Evolutionary conservation across 2,888 invertebrate species (phyloP).

Genomic region (Cecidostiba fungosa): DNA sequence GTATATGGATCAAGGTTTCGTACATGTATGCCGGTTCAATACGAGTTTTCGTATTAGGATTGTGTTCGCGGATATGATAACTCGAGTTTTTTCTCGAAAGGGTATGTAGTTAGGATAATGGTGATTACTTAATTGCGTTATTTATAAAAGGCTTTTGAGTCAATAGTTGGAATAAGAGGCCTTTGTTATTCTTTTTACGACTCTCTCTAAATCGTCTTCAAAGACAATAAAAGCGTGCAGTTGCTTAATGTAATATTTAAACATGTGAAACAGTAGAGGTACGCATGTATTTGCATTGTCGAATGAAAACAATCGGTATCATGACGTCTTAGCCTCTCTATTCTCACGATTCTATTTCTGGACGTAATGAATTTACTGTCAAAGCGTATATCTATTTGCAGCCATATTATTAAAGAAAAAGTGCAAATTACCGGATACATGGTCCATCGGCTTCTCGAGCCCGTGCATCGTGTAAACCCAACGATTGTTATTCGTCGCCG

Average conservation of each 20-base stretch:
- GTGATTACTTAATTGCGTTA: background rate
- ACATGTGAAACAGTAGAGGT: background rate
- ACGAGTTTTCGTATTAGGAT: background rate
- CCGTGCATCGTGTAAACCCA: constrained; percentile 74
- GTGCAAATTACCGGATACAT: constrained; percentile 70
- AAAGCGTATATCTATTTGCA: too few species aligned
- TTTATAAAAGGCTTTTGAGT: background rate
- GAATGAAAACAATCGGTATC: background rate
- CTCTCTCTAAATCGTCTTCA: background rate
- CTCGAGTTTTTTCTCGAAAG: background rate
- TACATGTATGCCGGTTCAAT: background rate
- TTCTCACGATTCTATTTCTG: too few species aligned
- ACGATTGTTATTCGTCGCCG: constrained; percentile 71
- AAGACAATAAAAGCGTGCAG: background rate
- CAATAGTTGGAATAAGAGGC: background rate
- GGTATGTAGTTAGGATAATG: background rate
- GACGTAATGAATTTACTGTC: too few species aligned
- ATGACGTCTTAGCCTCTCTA: too few species aligned
- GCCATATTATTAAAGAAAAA: constrained; percentile 28
- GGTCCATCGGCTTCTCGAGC: constrained; percentile 72
- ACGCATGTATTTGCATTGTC: background rate
- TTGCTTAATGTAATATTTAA: background rate
- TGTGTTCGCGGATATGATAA: background rate
- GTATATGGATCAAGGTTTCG: background rate
- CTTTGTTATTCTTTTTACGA: background rate